Percentiles rank a stretch among this genome's conserved stretches.
These are phyloP conservation scores for Rhabdophis nuchalis DNA, from an alignment of 2,797 vertebrate species.

Conservation along the genomic window DNA sequence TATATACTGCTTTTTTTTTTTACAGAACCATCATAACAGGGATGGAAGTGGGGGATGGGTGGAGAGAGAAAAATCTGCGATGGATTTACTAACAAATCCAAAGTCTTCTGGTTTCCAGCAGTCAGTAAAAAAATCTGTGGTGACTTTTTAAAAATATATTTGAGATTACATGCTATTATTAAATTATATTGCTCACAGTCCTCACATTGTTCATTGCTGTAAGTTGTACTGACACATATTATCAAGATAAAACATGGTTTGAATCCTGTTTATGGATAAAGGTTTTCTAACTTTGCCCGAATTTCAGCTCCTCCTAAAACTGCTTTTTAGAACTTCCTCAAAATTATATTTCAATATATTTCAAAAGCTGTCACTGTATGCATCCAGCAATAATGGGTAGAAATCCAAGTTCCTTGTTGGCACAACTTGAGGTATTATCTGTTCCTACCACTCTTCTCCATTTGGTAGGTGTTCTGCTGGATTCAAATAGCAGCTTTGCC, in stretches of 20 bases:
- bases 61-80: not conserved
- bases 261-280: not conserved
- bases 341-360: not conserved
- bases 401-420: not conserved
- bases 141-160: not conserved
- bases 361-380: not conserved
- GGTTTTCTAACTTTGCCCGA: not conserved
- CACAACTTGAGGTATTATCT: not conserved
- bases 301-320: not conserved
- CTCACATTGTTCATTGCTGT: not conserved
- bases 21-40: not conserved
- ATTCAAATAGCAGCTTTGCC: not conserved
- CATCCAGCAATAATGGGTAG: not conserved
- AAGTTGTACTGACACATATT: not conserved
- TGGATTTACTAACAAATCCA: not conserved
- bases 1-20: conserved; percentile 8
- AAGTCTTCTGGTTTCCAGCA: not conserved
- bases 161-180: not conserved
- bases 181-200: not conserved
- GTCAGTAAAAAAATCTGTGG: not conserved
- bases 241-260: not conserved
- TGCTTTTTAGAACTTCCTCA: not conserved
- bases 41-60: not conserved
- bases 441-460: not conserved
- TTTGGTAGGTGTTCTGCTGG: not conserved